Evolutionary conservation across 2,113 vertebrate genomes (phyloP).

Genomic region (Charina bottae): DNA sequence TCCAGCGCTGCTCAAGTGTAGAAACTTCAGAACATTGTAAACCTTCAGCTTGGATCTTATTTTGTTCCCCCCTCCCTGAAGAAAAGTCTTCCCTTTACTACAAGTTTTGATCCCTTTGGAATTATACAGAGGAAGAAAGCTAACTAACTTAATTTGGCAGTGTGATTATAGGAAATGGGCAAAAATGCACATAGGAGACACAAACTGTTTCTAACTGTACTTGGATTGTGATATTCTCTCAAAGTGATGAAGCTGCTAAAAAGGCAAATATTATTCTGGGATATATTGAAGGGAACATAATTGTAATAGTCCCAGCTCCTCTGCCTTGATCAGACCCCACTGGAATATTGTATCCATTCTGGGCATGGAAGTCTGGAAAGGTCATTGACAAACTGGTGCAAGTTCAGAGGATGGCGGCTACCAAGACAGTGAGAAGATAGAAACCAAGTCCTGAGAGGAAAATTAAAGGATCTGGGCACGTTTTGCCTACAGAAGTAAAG

Average conservation of each 20-base stretch:
- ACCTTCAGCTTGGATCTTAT: slow-evolving; percentile 48
- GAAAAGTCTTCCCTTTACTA: slow-evolving; percentile 2
- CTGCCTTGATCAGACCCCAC: neutral
- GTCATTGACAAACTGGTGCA: no score
- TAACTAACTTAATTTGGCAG: slow-evolving; percentile 4
- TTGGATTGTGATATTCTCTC: slow-evolving; percentile 28
- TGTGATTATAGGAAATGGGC: slow-evolving; percentile 7
- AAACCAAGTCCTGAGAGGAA: no score
- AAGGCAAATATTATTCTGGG: neutral
- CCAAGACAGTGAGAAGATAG: no score
- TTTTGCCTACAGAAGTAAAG: no score
- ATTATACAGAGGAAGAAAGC: slow-evolving; percentile 10
- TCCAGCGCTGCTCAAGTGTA: slow-evolving; percentile 54
- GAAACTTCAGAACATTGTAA: slow-evolving; percentile 53
- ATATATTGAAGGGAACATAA: neutral
- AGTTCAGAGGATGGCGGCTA: no score
- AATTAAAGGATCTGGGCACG: no score
- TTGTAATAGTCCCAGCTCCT: neutral
- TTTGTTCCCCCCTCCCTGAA: neutral
- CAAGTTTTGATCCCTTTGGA: slow-evolving; percentile 25
- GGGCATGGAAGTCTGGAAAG: neutral
- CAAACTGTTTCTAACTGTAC: slow-evolving; percentile 32
- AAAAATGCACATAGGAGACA: slow-evolving; percentile 7
- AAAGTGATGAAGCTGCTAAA: neutral
- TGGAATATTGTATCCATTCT: neutral